A percentile compares a stretch with the other conserved stretches of the same genome.
phyloP scores from a whole-genome alignment of 2,888 invertebrate species.

The Athalia circularis region DNA sequence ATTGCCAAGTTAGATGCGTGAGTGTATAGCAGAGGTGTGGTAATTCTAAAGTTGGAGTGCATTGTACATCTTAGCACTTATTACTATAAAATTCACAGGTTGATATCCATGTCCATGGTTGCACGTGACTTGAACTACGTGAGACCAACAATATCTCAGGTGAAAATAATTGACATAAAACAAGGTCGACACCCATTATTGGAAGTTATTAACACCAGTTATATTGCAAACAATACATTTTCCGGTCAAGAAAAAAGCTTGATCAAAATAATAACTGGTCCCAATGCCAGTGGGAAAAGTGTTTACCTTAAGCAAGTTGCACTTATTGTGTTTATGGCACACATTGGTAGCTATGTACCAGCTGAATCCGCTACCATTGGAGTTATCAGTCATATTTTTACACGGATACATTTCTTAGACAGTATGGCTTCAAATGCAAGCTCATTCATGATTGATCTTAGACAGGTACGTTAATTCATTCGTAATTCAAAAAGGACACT shows the following conservation, averaged over 20 bases:
- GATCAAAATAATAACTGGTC: conserved; percentile 90
- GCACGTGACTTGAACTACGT: conserved; percentile 81
- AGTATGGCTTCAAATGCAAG: conserved; percentile 88
- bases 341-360: conserved; percentile 93
- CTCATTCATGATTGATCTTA: conserved; percentile 89
- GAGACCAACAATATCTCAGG: conserved; percentile 79
- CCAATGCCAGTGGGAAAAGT: conserved; percentile 95
- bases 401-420: conserved; percentile 85
- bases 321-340: conserved; percentile 88
- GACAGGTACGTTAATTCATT: conserved; percentile 79
- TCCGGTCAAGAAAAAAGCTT: conserved; percentile 77
- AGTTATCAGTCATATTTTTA: conserved; percentile 83
- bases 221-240: conserved; percentile 84
- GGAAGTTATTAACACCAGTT: conserved; percentile 79
- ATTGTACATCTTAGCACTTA: neutral
- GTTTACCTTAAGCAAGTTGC: conserved; percentile 92
- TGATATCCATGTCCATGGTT: conserved; percentile 81
- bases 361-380: conserved; percentile 85
- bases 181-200: conserved; percentile 87
- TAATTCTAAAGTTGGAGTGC: neutral
- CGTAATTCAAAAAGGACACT: neutral
- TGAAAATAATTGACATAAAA: conserved; percentile 78
- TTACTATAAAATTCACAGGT: conserved; percentile 73
- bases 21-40: conserved; percentile 49
- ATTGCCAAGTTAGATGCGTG: conserved; percentile 85